phyloP scores from a whole-genome alignment of 2,797 vertebrate species.

The Syngnathus rostellatus region DNA sequence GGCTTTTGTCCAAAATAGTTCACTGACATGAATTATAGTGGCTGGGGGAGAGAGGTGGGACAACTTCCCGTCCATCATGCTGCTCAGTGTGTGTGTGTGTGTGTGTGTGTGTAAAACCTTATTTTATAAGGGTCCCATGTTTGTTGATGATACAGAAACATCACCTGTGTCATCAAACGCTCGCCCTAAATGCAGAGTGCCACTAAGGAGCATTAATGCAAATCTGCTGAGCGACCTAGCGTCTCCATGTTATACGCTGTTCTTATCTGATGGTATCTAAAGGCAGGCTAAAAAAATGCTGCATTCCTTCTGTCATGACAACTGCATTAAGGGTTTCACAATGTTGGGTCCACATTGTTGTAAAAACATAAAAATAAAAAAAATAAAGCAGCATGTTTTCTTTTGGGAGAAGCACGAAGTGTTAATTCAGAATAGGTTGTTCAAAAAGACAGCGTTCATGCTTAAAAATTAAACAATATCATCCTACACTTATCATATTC shows the following conservation, averaged over 20 bases:
- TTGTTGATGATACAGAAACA: conserved; percentile 66
- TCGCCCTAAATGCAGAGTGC: conserved; percentile 2
- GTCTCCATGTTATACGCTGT: not conserved
- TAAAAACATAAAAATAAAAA: too few species aligned
- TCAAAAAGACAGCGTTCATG: not conserved
- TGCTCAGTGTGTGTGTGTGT: not conserved
- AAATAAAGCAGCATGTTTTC: not conserved
- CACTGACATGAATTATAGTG: conserved; percentile 20
- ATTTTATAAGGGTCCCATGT: conserved; percentile 28
- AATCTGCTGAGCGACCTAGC: conserved; percentile 51
- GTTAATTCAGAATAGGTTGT: not conserved
- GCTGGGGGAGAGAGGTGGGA: conserved; percentile 9
- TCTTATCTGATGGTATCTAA: conserved; percentile 7
- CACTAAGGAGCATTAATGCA: conserved; percentile 56
- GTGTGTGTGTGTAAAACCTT: not conserved
- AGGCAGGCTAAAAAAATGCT: not conserved
- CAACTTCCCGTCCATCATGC: conserved; percentile 1
- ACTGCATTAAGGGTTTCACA: not conserved
- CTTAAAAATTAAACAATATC: not conserved
- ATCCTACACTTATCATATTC: not conserved
- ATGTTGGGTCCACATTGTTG: not conserved
- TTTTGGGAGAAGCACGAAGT: not conserved
- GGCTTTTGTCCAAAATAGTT: conserved; percentile 50
- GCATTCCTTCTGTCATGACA: not conserved
- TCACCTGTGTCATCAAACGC: conserved; percentile 27